Evolutionary conservation across 2,797 vertebrate genomes (phyloP).

Genomic region (Tachyglossus aculeatus): DNA sequence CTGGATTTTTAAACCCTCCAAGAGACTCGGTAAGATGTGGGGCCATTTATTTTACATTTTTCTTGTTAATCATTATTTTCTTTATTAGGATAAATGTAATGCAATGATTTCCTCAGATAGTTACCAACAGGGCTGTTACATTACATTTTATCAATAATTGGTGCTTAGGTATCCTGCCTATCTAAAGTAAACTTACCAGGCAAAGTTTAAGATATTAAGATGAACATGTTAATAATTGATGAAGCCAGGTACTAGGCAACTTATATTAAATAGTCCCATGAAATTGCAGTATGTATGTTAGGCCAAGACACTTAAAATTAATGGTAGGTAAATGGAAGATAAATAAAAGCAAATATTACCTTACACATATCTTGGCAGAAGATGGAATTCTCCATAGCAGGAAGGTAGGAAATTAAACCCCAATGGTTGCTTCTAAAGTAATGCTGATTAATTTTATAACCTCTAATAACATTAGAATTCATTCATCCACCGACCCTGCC

Average conservation of each 20-base stretch:
- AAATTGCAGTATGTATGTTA: constrained; percentile 44
- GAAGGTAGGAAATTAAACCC: not conserved
- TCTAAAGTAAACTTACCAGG: constrained; percentile 47
- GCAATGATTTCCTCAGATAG: constrained; percentile 38
- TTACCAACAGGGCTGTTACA: constrained; percentile 46
- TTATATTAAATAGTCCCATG: constrained; percentile 48
- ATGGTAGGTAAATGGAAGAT: constrained; percentile 24
- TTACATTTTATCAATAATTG: constrained; percentile 56
- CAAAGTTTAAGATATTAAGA: constrained; percentile 24
- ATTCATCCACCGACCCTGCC: not conserved
- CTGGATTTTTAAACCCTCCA: too few relatives aligned
- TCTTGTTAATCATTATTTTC: constrained; percentile 42
- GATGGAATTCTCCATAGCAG: not conserved
- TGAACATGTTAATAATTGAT: constrained; percentile 48
- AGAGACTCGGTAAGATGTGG: too few relatives aligned
- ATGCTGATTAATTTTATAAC: constrained; percentile 1
- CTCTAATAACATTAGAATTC: not conserved
- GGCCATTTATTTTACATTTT: too few relatives aligned
- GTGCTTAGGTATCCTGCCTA: constrained; percentile 47
- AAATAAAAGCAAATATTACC: constrained; percentile 30
- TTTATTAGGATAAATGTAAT: constrained; percentile 23
- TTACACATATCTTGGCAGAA: not conserved
- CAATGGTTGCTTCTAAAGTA: not conserved
- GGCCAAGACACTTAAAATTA: constrained; percentile 32
- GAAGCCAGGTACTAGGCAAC: constrained; percentile 32